Percentiles rank a stretch among this genome's conserved stretches.
Conservation (phyloP, 2,113 vertebrate species). For the Plectropomus leopardus region DNA sequence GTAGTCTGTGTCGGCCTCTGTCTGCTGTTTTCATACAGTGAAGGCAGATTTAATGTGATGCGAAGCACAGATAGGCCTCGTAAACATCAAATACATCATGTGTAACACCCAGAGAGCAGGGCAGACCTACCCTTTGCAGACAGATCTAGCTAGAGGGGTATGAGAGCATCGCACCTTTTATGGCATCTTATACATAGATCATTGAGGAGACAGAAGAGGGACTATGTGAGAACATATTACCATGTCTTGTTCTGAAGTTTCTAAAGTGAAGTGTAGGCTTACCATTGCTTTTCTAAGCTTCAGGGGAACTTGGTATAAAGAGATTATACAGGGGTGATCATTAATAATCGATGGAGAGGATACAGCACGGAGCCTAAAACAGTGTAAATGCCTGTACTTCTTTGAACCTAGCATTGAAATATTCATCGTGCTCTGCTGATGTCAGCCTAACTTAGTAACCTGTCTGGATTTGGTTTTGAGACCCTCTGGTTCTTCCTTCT, state of each 20-base stretch:
- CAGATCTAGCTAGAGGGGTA: constrained; percentile 25
- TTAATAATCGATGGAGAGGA: constrained; percentile 79
- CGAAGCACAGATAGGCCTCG: constrained; percentile 21
- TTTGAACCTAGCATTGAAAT: constrained; percentile 72
- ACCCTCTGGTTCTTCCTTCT: constrained; percentile 10
- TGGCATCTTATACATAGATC: constrained; percentile 59
- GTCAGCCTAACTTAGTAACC: constrained; percentile 56
- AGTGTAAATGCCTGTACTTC: constrained; percentile 63
- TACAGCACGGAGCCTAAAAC: constrained; percentile 69
- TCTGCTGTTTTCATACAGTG: constrained; percentile 22
- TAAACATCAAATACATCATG: constrained; percentile 31
- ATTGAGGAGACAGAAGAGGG: constrained; percentile 44
- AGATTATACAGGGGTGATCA: constrained; percentile 69
- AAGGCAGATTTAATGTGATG: constrained; percentile 26
- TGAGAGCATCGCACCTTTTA: constrained; percentile 19
- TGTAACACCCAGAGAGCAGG: not conserved
- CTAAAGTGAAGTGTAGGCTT: constrained; percentile 31
- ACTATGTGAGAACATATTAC: constrained; percentile 48
- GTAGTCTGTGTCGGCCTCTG: not conserved
- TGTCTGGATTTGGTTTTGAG: constrained; percentile 32
- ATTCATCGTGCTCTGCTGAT: constrained; percentile 66
- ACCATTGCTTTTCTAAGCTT: constrained; percentile 54
- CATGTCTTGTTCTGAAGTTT: constrained; percentile 49
- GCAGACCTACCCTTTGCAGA: constrained; percentile 14
- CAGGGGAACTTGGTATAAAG: constrained; percentile 59